Conservation (phyloP, 2,113 vertebrate species). For the Microtus montanus region DNA sequence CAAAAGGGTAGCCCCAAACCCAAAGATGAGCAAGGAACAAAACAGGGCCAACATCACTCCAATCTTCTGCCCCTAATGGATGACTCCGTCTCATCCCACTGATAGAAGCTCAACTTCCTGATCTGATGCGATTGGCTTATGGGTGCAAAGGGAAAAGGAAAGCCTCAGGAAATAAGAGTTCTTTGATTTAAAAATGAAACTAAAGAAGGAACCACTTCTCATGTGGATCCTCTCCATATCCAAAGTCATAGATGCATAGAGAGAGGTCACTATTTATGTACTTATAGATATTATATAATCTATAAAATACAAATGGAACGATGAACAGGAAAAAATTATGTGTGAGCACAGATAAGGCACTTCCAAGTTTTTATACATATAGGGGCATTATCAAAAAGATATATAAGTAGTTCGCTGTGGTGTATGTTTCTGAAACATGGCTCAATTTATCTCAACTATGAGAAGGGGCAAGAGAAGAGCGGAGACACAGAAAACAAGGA, state of each 20-base stretch:
- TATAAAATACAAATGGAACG: not conserved
- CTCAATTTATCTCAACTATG: not conserved
- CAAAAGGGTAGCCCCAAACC: not conserved
- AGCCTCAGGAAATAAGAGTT: not conserved
- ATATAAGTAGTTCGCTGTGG: not conserved
- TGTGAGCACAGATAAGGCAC: not conserved
- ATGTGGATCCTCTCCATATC: constrained; percentile 1
- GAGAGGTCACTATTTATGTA: not conserved
- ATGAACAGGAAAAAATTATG: not conserved
- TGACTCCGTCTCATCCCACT: not conserved
- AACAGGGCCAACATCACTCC: not conserved
- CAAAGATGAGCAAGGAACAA: not conserved
- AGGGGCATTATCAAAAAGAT: not conserved
- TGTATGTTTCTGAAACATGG: constrained; percentile 20
- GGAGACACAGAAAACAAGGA: not conserved
- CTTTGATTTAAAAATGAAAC: not conserved
- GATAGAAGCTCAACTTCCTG: not conserved
- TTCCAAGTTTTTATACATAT: not conserved
- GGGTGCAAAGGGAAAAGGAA: not conserved
- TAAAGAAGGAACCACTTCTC: not conserved
- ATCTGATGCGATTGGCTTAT: not conserved
- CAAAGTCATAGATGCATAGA: not conserved
- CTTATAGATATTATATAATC: not conserved
- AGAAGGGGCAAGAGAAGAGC: not conserved
- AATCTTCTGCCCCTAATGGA: no score